phyloP scores from a whole-genome alignment of 2,888 invertebrate genomes.

The Lysandra bellargus region DNA sequence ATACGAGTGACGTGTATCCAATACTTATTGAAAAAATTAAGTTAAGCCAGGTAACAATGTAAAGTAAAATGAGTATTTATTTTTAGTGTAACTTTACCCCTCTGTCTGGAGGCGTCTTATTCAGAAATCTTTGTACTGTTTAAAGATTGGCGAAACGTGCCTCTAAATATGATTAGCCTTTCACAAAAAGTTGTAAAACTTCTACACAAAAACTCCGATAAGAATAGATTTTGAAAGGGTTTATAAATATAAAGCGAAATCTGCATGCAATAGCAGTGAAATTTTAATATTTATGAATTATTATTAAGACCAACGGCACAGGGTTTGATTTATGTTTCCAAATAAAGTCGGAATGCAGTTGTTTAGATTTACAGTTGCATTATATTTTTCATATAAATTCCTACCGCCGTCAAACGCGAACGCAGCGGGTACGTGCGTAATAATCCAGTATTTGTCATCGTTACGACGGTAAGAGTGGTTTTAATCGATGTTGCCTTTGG shows the following conservation, averaged over 20 bases:
- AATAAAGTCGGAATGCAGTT: conserved; percentile 36
- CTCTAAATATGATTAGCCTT: not conserved
- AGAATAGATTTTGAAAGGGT: not conserved
- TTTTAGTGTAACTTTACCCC: not conserved
- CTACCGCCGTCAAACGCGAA: conserved; percentile 35
- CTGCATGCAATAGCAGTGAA: not conserved
- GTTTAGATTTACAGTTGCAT: conserved; percentile 37
- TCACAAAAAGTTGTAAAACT: not conserved
- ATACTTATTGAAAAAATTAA: not conserved
- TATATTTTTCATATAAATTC: conserved; percentile 40
- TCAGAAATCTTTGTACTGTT: not conserved
- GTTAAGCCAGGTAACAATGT: not conserved
- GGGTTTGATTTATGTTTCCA: conserved; percentile 33
- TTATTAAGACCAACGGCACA: conserved; percentile 29
- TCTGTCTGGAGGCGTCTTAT: not conserved
- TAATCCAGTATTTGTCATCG: conserved; percentile 19
- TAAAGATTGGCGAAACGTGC: not conserved
- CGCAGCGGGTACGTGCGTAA: not conserved
- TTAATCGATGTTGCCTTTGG: conserved; percentile 20
- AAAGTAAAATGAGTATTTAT: not conserved
- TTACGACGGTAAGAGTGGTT: conserved; percentile 17
- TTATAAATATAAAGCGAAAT: not conserved
- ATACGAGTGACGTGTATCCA: not conserved
- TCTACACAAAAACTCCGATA: not conserved
- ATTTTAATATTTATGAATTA: conserved; percentile 28